Conservation (phyloP, 2,888 invertebrate genomes). For the Adineta ricciae region DNA sequence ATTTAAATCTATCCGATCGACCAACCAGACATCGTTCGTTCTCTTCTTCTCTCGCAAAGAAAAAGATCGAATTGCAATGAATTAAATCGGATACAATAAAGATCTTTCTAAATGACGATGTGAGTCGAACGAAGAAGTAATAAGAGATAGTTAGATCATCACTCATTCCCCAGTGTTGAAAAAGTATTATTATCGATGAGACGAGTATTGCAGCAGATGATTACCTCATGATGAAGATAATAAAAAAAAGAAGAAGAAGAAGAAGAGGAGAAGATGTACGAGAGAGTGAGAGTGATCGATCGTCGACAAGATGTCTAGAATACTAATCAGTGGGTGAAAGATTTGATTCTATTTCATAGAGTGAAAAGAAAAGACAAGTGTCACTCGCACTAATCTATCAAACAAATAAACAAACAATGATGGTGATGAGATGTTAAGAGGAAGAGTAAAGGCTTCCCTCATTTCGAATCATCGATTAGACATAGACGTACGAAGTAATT, state of each 20-base stretch:
- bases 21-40: background rate
- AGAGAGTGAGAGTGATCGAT: background rate
- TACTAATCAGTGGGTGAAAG: background rate
- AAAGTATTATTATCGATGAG: background rate
- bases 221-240: background rate
- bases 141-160: slow-evolving; percentile 4
- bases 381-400: background rate
- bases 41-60: background rate
- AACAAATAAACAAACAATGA: background rate
- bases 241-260: too few relatives aligned
- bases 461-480: background rate
- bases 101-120: background rate
- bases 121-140: background rate
- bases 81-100: background rate
- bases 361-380: background rate
- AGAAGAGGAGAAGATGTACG: background rate
- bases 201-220: background rate
- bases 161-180: background rate
- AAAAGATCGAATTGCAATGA: background rate
- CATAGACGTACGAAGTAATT: background rate
- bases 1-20: background rate
- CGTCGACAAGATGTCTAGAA: slow-evolving; percentile 3
- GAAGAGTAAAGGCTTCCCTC: background rate
- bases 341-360: background rate
- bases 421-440: background rate